Conservation (phyloP, 2,888 invertebrate species). For the Xestoiulus laeticollis region DNA sequence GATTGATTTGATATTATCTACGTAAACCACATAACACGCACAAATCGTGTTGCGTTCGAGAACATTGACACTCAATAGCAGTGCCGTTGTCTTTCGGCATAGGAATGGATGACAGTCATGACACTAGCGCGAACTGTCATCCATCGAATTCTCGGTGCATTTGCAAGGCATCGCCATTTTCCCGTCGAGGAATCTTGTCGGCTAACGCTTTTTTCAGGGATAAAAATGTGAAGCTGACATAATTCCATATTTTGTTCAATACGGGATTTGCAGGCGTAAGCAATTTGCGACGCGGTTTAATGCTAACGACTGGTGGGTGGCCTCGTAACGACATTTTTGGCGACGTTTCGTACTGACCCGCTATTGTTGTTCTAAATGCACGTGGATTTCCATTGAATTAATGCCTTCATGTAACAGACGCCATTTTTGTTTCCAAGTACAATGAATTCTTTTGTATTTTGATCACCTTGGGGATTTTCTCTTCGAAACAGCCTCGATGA, state of each 20-base stretch:
- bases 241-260: not conserved
- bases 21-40: no score
- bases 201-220: not conserved
- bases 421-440: not conserved
- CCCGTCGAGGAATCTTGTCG: no score
- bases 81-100: not conserved
- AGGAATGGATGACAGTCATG: not conserved
- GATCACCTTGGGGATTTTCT: not conserved
- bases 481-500: not conserved
- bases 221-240: not conserved
- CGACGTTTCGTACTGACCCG: not conserved
- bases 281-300: not conserved
- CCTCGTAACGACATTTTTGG: not conserved
- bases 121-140: not conserved
- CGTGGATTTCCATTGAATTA: not conserved
- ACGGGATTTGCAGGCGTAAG: not conserved
- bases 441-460: not conserved
- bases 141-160: not conserved
- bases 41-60: not conserved
- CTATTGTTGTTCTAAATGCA: not conserved
- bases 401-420: not conserved
- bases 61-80: not conserved
- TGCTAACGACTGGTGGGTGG: not conserved
- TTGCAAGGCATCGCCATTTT: not conserved
- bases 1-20: no score